Evolutionary conservation across 2,113 vertebrate genomes (phyloP).

Genomic region (Alectura lathami): DNA sequence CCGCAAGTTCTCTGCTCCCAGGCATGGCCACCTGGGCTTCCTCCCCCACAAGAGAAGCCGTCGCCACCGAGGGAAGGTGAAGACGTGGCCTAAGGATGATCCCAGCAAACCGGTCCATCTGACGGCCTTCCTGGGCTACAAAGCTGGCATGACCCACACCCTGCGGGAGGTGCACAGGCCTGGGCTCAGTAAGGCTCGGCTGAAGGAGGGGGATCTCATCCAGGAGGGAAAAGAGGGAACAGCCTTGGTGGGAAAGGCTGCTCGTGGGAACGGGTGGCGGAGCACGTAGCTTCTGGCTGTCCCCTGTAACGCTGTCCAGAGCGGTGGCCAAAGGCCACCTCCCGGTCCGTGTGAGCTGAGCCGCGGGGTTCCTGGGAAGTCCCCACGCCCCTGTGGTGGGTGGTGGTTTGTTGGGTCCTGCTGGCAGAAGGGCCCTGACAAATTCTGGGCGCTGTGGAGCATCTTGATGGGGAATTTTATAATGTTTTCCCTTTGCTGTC

Average conservation of each 20-base stretch:
- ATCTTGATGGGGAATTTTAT: neutral
- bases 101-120: constrained; percentile 80
- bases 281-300: neutral
- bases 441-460: neutral
- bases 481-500: neutral
- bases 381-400: fast-evolving
- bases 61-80: constrained; percentile 82
- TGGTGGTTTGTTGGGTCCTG: neutral
- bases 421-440: neutral
- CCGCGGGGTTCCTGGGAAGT: neutral
- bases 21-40: constrained; percentile 83
- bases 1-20: constrained; percentile 83
- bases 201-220: neutral
- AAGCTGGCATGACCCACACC: constrained; percentile 84
- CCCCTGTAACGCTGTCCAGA: neutral
- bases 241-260: neutral
- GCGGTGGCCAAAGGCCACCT: neutral
- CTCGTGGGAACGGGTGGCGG: neutral
- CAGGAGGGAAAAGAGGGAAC: neutral
- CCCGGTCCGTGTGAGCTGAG: neutral
- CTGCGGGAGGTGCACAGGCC: constrained; percentile 80
- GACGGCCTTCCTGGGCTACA: constrained; percentile 84
- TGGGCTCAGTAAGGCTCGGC: constrained; percentile 77
- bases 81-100: constrained; percentile 82
- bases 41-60: constrained; percentile 80